phyloP scores from a whole-genome alignment of 2,797 vertebrate genomes.

The Acridotheres tristis region DNA sequence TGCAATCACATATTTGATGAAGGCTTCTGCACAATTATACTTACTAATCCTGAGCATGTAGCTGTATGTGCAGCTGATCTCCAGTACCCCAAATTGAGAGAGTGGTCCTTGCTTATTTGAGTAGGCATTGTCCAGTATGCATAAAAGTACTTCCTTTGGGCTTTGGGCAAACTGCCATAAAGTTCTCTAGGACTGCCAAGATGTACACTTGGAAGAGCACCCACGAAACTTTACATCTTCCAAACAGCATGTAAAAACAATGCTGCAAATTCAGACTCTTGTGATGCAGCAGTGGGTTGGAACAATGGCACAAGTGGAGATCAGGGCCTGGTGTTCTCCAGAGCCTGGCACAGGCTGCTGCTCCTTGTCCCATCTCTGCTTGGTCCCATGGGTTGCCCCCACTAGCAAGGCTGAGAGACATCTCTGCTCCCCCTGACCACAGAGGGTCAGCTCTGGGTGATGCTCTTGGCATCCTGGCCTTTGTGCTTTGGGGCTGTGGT shows the following conservation, averaged over 20 bases:
- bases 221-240: background rate
- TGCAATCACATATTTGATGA: background rate
- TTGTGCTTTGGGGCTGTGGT: background rate
- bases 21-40: background rate
- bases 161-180: background rate
- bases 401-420: background rate
- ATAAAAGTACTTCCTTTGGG: background rate
- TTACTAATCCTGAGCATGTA: background rate
- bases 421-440: background rate
- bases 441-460: background rate
- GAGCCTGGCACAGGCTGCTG: background rate
- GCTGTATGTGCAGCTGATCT: background rate
- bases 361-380: background rate
- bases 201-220: background rate
- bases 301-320: background rate
- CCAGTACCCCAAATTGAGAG: background rate
- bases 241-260: fast-evolving
- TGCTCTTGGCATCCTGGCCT: background rate
- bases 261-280: background rate
- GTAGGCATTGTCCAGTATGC: background rate
- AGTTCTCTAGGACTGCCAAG: background rate
- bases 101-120: background rate
- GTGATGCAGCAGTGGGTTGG: background rate
- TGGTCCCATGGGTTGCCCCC: background rate
- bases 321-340: background rate